Evolutionary conservation across 2,113 vertebrate genomes (phyloP), one percentile per base, ranked within the genome.

Genomic region (Gnathonemus longibarbis): DNA sequence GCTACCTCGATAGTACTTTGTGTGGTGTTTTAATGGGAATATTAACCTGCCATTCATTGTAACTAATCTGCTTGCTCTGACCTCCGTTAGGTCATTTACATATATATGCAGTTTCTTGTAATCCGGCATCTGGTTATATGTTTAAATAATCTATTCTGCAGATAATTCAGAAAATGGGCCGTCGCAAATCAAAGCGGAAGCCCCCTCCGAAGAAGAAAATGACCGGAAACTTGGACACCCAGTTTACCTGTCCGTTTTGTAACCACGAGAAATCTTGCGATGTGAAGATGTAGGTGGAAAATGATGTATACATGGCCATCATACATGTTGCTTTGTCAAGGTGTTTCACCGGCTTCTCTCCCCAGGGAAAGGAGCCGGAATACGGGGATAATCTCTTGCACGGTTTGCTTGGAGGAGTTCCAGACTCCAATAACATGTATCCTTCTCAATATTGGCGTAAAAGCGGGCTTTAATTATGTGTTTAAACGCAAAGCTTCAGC

Each of bases 361-460:
- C 56, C 9, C 93, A 98, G 98, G 98, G 98, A 99, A 91, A 95
- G 98, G 0, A 97, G 96, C 24, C 96, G 97, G 0, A 99, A 99
- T 93, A 98, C 97, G 0, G 97, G 98, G 5, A 97, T 98, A 11
- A 98, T 99, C 94, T 98, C 98, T 0, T 98, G 98, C 93, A 98
- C 96, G 0, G 97, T 98, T 88, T 98, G 97, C 91, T 94, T 99
- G 92, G 98, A 99, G 91, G 97, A 98, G 93, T 99, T 99, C 94
- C 98, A 99, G 95, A 99, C 98, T 0, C 98, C 98, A 9, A 98
- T 98, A 91, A 98, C 98, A 0, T 98, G 97, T 98, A 98, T 98
- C 97, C 97, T 98, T 97, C 92, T 27, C 58, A 15, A 45, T 24
- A 7, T 3, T 10, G 6, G 15, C 17, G 21, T 35, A 56, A 88